A percentile compares a stretch with the other conserved stretches of the same genome.
Conservation (phyloP, 2,888 invertebrate species). For the Zaprionus bogoriensis region DNA sequence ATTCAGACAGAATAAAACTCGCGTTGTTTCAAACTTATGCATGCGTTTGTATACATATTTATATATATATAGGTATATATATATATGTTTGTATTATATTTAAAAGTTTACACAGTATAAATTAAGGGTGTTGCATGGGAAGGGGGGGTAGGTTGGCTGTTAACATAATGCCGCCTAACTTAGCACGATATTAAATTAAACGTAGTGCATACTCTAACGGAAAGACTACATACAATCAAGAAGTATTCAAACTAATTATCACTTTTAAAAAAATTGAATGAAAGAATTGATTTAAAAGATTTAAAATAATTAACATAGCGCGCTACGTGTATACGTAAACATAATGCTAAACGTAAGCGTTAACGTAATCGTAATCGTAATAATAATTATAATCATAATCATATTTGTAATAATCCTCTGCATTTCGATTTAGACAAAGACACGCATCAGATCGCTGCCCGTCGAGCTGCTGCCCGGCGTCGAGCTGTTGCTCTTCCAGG, state of each 20-base stretch:
- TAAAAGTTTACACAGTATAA: conserved; percentile 64
- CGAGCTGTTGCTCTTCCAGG: conserved; percentile 64
- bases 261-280: conserved; percentile 57
- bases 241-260: conserved; percentile 66
- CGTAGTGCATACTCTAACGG: conserved; percentile 60
- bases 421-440: conserved; percentile 62
- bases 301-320: conserved; percentile 37
- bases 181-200: conserved; percentile 57
- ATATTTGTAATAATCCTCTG: conserved; percentile 11
- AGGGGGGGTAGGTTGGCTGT: too few species aligned
- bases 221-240: conserved; percentile 62
- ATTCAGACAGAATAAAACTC: conserved; percentile 1
- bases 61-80: conserved; percentile 15
- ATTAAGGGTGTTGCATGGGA: too few species aligned
- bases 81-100: conserved; percentile 45
- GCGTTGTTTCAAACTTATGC: conserved; percentile 32
- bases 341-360: conserved; percentile 39
- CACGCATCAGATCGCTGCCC: conserved; percentile 73
- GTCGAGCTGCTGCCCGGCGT: conserved; percentile 58
- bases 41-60: conserved; percentile 38
- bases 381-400: conserved; percentile 23
- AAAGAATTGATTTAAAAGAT: conserved; percentile 62
- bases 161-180: conserved; percentile 47
- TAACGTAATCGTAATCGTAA: conserved; percentile 20
- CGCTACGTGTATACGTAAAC: conserved; percentile 15